Evolutionary conservation across 2,113 vertebrate species (phyloP), one percentile per base, ranked within the genome.

Genomic region (Xiphorhynchus elegans): DNA sequence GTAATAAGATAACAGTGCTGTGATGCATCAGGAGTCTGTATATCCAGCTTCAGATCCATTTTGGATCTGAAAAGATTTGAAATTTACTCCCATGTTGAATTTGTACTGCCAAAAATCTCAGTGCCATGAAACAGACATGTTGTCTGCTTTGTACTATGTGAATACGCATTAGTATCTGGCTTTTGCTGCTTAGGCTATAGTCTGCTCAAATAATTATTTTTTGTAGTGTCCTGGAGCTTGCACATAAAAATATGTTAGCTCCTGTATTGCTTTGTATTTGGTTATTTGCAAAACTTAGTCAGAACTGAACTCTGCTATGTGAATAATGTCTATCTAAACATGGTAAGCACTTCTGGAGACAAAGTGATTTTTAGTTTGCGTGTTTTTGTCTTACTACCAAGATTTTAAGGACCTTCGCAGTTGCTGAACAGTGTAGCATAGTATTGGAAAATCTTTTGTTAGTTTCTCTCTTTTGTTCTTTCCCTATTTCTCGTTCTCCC

Each of bases 11-110:
- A 95, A 82, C 53, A 67, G 82, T 49, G 47, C 37, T 88, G 25
- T 69, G 68, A 75, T 66, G 44, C 28, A 64, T 72, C 44, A 80
- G 60, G 52, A 81, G 39, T 46, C 63, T 91, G 39, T 88, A 84
- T 31, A 44, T 76, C 68, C 44, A 87, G 44, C 59, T 91, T 88
- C 42, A 37, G 26, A 35, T 80, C 37, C 33, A 55, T 64, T 90
- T 87, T 87, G 47, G 21, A 75, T 77, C 69, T 68, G 82, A 93
- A 96, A 93, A 96, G 31, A 78, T 88, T 92, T 93, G 58, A 95
- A 94, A 94, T 94, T 63, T 87, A 58, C 94, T 96, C 82, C 63
- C 26, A 10, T 44, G 26, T 63, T 86, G 72, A 66, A 73, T 68
- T 64, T 68, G 8, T 56, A 33, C 63, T 52, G 28, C 28, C 73